These are phyloP conservation scores for Syngnathus scovelli DNA, from an alignment of 2,113 vertebrate species.

Conservation along the genomic window DNA sequence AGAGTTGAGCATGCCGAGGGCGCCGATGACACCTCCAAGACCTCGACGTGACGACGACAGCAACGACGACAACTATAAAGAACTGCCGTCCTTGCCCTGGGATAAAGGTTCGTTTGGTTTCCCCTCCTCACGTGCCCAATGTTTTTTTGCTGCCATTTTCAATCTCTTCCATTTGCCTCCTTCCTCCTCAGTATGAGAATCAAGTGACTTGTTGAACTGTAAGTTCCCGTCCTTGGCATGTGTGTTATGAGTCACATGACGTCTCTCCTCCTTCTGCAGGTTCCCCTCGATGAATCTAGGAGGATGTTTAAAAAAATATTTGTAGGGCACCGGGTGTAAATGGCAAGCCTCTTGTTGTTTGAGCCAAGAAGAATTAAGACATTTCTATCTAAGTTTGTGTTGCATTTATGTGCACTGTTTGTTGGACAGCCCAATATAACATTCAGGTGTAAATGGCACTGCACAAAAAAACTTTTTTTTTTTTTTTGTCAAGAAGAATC, in stretches of 20 bases:
- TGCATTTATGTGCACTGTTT: no score
- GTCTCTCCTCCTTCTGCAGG: constrained; percentile 23
- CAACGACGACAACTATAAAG: constrained; percentile 25
- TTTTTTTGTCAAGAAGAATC: constrained; percentile 5
- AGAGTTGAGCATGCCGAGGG: constrained; percentile 58
- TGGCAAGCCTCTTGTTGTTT: constrained; percentile 23
- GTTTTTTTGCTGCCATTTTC: background rate
- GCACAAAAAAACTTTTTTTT: constrained; percentile 25
- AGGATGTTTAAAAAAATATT: constrained; percentile 6
- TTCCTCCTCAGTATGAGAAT: constrained; percentile 51
- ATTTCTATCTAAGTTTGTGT: no score
- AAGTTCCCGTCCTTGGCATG: constrained; percentile 12
- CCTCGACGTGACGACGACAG: constrained; percentile 44
- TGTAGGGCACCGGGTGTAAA: constrained; percentile 55
- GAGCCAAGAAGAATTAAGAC: background rate
- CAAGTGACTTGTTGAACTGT: constrained; percentile 48
- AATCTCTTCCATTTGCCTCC: background rate
- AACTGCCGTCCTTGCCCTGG: constrained; percentile 41
- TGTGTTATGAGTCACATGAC: background rate
- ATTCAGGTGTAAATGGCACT: constrained; percentile 39
- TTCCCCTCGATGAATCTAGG: constrained; percentile 35
- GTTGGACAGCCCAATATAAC: no score
- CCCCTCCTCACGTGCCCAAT: background rate
- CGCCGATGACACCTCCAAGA: constrained; percentile 43
- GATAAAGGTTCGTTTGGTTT: constrained; percentile 48